Conservation (phyloP, 2,113 vertebrate species). For the Raja brachyura region DNA sequence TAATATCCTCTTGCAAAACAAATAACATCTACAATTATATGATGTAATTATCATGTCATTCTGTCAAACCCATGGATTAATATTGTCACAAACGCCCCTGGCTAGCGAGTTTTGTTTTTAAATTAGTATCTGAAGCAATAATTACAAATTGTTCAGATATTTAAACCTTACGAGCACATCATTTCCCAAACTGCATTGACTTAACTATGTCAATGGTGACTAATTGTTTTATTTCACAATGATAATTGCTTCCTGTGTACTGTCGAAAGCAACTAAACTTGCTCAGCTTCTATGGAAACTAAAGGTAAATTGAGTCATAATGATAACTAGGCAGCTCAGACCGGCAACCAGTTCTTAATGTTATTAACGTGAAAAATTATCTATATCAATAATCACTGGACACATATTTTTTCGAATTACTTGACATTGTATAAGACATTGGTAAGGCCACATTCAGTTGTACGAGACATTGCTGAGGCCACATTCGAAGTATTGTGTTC, state of each 20-base stretch:
- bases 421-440: too few species aligned
- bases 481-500: too few species aligned
- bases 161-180: neutral
- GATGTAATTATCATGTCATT: neutral
- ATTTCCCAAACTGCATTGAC: conserved; percentile 14
- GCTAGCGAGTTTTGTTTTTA: conserved; percentile 7
- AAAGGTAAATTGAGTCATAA: neutral
- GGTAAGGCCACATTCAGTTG: too few species aligned
- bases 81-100: neutral
- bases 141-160: conserved; percentile 7
- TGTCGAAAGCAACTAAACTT: neutral
- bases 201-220: neutral
- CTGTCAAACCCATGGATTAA: neutral
- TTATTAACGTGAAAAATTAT: neutral
- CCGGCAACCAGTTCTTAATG: neutral
- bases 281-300: neutral
- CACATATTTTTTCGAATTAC: neutral
- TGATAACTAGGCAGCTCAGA: neutral
- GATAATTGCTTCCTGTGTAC: neutral
- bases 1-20: neutral
- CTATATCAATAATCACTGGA: neutral
- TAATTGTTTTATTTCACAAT: conserved; percentile 17
- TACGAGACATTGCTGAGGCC: too few species aligned
- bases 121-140: conserved; percentile 12
- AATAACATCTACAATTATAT: neutral